Evolutionary conservation across 2,797 vertebrate genomes (phyloP), one percentile per base, ranked within the genome.

Genomic region (Nyctibius grandis): DNA sequence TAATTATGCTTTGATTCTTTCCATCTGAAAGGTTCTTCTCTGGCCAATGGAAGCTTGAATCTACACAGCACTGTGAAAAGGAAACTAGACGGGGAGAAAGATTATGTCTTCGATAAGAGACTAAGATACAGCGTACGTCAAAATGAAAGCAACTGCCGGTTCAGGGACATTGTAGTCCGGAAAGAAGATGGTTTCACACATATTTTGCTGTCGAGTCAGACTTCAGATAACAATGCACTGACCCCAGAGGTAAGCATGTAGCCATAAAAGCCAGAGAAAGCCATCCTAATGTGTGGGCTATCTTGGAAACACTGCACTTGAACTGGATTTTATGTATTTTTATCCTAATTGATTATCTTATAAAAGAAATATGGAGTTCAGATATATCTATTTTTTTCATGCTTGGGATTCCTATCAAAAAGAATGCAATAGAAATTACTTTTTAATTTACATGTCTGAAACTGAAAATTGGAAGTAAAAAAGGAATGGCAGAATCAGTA

Each of bases 111-210:
- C 12, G 99, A 99, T 98, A 99, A 99, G 98, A 98, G 99, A 93
- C 98, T 99, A 95, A 98, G 99, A 97, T 99, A 99, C 98, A 99
- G 99, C 9, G 99, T 99, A 92, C 98, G 99, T 93, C 99, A 99
- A 97, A 99, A 98, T 5, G 99, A 99, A 97, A 99, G 98, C 97
- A 99, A 98, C 98, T 99, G 99, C 96, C 98, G 99, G 73, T 99
- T 99, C 97, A 98, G 99, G 88, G 99, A 99, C 98, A 99, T 99
- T 29, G 99, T 99, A 16, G 99, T 99, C 85, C 98, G 99, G 96
- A 99, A 99, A 97, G 99, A 99, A 97, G 99, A 99, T 54, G 99
- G 99, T 57, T 99, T 99, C 98, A 99, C 99, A 7, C 99, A 99
- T 53, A 98, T 99, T 88, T 98, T 99, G 93, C 98, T 99, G 50